phyloP scores from a whole-genome alignment of 92 coral and sea anemone genomes.

The Pocillopora grandis region DNA sequence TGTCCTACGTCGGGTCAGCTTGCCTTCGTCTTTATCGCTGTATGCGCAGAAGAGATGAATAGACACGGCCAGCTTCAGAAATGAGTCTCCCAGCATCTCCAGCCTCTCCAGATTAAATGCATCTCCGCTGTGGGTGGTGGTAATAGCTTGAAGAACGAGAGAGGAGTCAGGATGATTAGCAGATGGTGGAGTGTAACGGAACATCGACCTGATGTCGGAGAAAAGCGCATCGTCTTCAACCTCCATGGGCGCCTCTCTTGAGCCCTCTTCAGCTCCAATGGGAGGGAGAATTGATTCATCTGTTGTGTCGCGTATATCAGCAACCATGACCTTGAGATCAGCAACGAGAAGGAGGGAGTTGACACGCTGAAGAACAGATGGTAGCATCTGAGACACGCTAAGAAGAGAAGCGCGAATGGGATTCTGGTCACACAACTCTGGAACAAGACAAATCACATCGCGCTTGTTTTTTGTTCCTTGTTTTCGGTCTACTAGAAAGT shows the following conservation, averaged over 20 bases:
- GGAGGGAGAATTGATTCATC: slow-evolving; percentile 29
- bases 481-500: slow-evolving; percentile 67
- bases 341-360: slow-evolving; percentile 64
- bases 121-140: slow-evolving; percentile 79
- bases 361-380: slow-evolving; percentile 75
- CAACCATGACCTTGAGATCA: slow-evolving; percentile 60
- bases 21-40: slow-evolving; percentile 85
- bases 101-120: slow-evolving; percentile 85
- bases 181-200: neutral
- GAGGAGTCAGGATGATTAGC: slow-evolving; percentile 50
- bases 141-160: slow-evolving; percentile 79
- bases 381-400: slow-evolving; percentile 65
- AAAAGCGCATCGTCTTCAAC: neutral
- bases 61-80: slow-evolving; percentile 92
- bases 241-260: neutral
- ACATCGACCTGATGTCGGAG: slow-evolving; percentile 18
- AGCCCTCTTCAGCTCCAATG: slow-evolving; percentile 27
- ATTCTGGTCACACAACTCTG: slow-evolving; percentile 63
- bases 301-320: slow-evolving; percentile 20
- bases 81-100: slow-evolving; percentile 99
- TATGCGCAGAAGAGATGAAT: slow-evolving; percentile 75
- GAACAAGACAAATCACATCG: slow-evolving; percentile 59
- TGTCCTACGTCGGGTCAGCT: slow-evolving; percentile 77
- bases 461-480: slow-evolving; percentile 41
- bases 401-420: slow-evolving; percentile 64